Conservation (phyloP, 2,888 invertebrate genomes). For the Eledona agricola region DNA sequence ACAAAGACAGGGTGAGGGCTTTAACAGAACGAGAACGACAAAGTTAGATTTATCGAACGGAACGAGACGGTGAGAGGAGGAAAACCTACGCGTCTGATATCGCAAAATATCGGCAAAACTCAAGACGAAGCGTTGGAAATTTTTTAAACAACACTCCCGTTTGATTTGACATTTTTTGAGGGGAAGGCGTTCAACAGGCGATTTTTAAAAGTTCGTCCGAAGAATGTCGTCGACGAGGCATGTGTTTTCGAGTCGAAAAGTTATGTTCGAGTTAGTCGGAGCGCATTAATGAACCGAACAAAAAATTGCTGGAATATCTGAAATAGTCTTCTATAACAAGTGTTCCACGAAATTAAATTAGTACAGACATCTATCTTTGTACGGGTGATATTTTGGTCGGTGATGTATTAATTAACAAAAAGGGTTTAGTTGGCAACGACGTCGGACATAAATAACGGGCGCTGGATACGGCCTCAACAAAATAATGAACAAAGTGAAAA, state of each 20-base stretch:
- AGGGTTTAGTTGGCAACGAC: slow-evolving; percentile 1
- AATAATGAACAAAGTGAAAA: slow-evolving; percentile 19
- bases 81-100: slow-evolving; percentile 45
- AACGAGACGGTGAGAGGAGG: slow-evolving; percentile 46
- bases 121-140: slow-evolving; percentile 23
- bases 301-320: slow-evolving; percentile 1
- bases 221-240: too few species aligned
- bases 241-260: too few species aligned
- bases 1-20: slow-evolving; percentile 47
- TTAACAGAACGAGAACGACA: slow-evolving; percentile 49
- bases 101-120: slow-evolving; percentile 30
- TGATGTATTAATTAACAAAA: slow-evolving; percentile 3
- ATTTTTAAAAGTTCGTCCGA: too few species aligned
- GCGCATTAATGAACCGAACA: too few species aligned
- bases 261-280: too few species aligned
- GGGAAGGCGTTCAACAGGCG: too few species aligned
- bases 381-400: too few species aligned
- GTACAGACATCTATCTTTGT: too few species aligned
- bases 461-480: slow-evolving; percentile 11
- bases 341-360: too few species aligned
- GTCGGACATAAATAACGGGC: slow-evolving; percentile 14
- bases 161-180: too few species aligned
- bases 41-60: slow-evolving; percentile 52
- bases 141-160: slow-evolving; percentile 38
- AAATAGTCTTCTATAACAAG: too few species aligned